Base-by-base conservation (phyloP, 1,140 invertebrate genomes). In the Drosophila littoralis region DNA sequence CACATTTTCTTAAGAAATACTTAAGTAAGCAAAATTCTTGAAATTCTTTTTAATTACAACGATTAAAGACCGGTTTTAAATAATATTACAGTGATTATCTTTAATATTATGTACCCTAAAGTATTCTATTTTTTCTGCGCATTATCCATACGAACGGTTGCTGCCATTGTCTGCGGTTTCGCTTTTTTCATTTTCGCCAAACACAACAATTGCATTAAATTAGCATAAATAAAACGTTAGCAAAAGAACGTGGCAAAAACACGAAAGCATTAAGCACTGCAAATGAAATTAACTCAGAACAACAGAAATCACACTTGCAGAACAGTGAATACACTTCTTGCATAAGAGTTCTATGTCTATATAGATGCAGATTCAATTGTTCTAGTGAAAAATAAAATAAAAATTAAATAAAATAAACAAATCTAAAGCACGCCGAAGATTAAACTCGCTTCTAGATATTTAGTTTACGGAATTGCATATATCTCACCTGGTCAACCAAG, bases 131-230 rank as follows among this genome's bases (percentile, higher is more conserved):
- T 61, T 36, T 22, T 9, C 17, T 32, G 22, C 33, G 6, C 22
- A 77, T 69, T 50, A 66, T 65, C 61, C 60, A 77, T 82, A 61
- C 48, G 54, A 45, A 46, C 42, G 63, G 51, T 42, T 46, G 57
- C 12, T 15, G 35, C 40, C 6, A 40, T 75, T 42, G 12, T 36
- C 28, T 35, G 10, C 17, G 55, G 54, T 43, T 40, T 32, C 38
- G 45, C 64, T 35, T 52, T 67, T 73, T 54, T 65, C 43, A 51
- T 64, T 57, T 48, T 42, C 22, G 32, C 15, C 15, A 67, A 59
- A 33, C 61, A 69, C 51, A 88, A 86, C 71, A 82, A 82, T 79
- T 70, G 76, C 55, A 86, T 77, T 88, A 79, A 88, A 79, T 86
- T 79, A 67, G 46, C 67, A 88, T 82, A 73, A 88, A 82, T 76